phyloP scores from a whole-genome alignment of 2,888 invertebrate genomes.

The Graphium colonna region DNA sequence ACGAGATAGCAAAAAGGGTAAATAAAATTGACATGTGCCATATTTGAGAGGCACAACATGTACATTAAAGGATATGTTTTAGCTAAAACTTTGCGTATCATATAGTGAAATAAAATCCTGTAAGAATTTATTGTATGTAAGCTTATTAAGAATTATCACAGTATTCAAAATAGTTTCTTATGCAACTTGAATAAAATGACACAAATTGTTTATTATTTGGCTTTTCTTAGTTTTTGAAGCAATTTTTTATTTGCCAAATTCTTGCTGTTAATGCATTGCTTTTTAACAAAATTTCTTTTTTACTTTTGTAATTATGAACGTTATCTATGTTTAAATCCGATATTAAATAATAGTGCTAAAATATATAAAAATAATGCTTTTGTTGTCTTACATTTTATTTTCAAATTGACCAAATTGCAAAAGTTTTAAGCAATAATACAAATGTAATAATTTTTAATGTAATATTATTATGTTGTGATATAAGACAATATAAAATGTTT shows the following conservation, averaged over 20 bases:
- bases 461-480: conserved; percentile 1
- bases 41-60: background rate
- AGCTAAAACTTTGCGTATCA: background rate
- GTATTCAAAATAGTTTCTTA: background rate
- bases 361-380: too few species aligned
- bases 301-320: background rate
- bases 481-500: background rate
- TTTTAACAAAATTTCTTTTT: background rate
- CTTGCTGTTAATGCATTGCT: background rate
- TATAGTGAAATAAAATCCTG: background rate
- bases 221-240: background rate
- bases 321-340: too few species aligned
- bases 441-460: background rate
- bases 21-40: background rate
- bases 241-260: background rate
- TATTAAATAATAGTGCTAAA: too few species aligned
- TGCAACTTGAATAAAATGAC: too few species aligned
- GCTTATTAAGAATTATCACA: background rate
- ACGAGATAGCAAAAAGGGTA: background rate
- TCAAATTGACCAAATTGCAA: conserved; percentile 2
- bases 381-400: background rate
- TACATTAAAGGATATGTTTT: background rate
- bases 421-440: background rate
- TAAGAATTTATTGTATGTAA: background rate
- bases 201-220: background rate